Base-by-base conservation (phyloP, 2,888 invertebrate species). In the Leptarthrus brevirostris region DNA sequence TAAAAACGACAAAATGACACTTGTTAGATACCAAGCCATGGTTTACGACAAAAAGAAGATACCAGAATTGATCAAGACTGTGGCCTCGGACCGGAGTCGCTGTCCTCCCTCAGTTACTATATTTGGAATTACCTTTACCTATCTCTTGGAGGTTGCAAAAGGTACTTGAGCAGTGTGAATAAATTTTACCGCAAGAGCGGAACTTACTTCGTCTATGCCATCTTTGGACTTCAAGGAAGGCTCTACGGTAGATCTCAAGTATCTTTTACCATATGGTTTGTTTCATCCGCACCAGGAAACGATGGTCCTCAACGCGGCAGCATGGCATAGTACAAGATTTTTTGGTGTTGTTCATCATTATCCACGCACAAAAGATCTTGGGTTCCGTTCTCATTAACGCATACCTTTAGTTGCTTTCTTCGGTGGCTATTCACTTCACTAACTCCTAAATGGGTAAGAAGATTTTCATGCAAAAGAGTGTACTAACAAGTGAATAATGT, bases 1-100 rank as follows among this genome's bases (percentile, higher is more conserved):
- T 64, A 64, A 64, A 47, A 64, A 64, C 47, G 47, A 64, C 47
- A 64, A 64, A 40, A 16, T 64, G 64, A 64, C 64, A 64, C 64
- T 64, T 64, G 64, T 64, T 64, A 64, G 64, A 44, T 64, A 24
- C n/a, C 24, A 44, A 14, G 24, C 4, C 22, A 64, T 24, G 44
- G 14, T 40, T n/a, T 40, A 40, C n/a, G 40, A 3, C 1, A 40
- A 40, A 40, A 40, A 40, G n/a, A n/a, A n/a, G 40, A 40, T 12
- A 40, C 1, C 1, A 40, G 47, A 20, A 14, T 2, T 44, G 44
- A 64, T 64, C 47, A 47, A 47, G 44, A 44, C 18, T 18, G 16
- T 6, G 12, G 49, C 16, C 12, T 14, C 4, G 3, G 4, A 4
- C 49, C 6, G 18, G 49, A 49, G 49, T 49, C 22, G 64, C 47